phyloP scores from a whole-genome alignment of 1,140 invertebrate species.

The Drosophila sucinea region DNA sequence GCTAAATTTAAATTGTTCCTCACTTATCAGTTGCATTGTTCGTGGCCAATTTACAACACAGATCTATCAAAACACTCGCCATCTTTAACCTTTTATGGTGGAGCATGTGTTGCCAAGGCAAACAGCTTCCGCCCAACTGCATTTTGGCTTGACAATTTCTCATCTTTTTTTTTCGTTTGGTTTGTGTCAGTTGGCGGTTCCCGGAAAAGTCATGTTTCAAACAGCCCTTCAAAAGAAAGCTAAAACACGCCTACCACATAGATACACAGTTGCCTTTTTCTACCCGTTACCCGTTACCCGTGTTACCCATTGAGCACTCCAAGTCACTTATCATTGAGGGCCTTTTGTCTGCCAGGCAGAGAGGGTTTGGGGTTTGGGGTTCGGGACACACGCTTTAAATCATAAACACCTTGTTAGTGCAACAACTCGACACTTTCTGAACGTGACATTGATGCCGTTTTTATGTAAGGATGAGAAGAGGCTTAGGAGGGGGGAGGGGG shows the following conservation, averaged over 20 bases:
- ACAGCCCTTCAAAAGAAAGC: conserved; percentile 36
- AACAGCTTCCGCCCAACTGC: conserved; percentile 75
- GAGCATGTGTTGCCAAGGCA: conserved; percentile 22
- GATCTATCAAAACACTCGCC: background rate
- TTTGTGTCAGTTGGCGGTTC: background rate
- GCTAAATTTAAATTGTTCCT: conserved; percentile 21
- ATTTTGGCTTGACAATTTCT: conserved; percentile 64
- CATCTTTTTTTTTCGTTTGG: conserved; percentile 24
- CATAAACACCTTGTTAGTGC: conserved; percentile 79
- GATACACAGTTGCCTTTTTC: no score
- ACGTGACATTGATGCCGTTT: conserved; percentile 82
- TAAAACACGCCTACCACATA: conserved; percentile 27
- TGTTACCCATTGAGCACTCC: conserved; percentile 44
- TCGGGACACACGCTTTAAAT: conserved; percentile 53
- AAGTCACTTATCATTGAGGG: conserved; percentile 61
- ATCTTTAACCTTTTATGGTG: conserved; percentile 35
- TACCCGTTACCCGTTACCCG: background rate
- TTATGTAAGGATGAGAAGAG: conserved; percentile 36
- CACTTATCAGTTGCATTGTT: conserved; percentile 48
- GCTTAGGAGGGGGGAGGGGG: conserved; percentile 6
- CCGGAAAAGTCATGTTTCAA: conserved; percentile 34
- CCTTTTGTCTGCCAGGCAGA: conserved; percentile 68
- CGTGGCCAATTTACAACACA: conserved; percentile 42
- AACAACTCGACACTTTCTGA: conserved; percentile 69
- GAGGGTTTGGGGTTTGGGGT: background rate